These are phyloP conservation scores for Cassiopea xamachana DNA, from an alignment of 30 jellyfish, hydroid and myxozoan genomes.

Conservation along the genomic window DNA sequence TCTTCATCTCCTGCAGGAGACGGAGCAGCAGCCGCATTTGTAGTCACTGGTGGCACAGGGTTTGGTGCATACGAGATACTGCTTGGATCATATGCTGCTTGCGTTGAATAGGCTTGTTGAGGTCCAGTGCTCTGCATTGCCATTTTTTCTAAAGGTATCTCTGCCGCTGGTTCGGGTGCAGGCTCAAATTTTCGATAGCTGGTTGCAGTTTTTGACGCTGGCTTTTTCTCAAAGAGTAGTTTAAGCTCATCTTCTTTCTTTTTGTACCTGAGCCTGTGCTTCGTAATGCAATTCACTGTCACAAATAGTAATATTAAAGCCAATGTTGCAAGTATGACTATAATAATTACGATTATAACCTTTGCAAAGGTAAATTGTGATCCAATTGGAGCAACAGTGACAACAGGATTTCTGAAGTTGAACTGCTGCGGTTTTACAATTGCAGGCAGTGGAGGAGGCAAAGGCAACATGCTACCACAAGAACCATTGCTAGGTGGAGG, in stretches of 20 bases:
- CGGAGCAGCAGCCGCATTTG: not conserved
- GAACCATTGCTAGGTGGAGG: conserved; percentile 58
- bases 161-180: conserved; percentile 22
- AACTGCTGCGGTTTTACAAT: conserved; percentile 79
- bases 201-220: not conserved
- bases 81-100: conserved; percentile 30
- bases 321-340: conserved; percentile 43
- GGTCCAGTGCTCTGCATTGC: conserved; percentile 1
- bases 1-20: conserved; percentile 34
- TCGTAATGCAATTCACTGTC: conserved; percentile 43
- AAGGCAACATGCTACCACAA: conserved; percentile 51
- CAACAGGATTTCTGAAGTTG: conserved; percentile 62
- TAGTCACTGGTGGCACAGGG: conserved; percentile 41
- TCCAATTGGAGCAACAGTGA: conserved; percentile 77
- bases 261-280: conserved; percentile 11
- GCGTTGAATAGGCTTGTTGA: conserved; percentile 3
- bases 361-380: conserved; percentile 37
- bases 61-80: conserved; percentile 38
- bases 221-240: not conserved
- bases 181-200: conserved; percentile 2
- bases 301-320: conserved; percentile 60
- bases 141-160: conserved; percentile 12
- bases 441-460: conserved; percentile 79
- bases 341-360: conserved; percentile 42
- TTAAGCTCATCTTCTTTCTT: conserved; percentile 26